Percentiles rank a stretch among this genome's conserved stretches.
These are phyloP conservation scores for Pampus argenteus DNA, from an alignment of 2,797 vertebrate genomes.

Conservation along the genomic window DNA sequence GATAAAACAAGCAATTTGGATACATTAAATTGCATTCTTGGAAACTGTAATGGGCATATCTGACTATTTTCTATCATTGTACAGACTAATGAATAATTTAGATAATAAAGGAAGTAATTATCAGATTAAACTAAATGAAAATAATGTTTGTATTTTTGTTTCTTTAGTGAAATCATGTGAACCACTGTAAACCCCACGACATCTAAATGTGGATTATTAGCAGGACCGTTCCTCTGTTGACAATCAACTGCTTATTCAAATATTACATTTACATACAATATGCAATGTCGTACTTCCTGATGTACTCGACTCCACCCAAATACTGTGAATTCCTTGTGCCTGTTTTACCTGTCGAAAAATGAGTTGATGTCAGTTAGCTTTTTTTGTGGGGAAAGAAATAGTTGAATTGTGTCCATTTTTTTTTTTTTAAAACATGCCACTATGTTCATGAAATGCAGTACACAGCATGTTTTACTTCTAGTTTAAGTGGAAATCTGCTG, in stretches of 20 bases:
- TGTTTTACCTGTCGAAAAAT: neutral
- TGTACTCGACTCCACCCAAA: no score
- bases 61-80: neutral
- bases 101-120: no score
- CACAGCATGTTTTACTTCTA: conserved; percentile 1
- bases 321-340: neutral
- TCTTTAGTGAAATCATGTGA: conserved; percentile 3
- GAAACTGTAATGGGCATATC: neutral
- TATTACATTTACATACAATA: neutral
- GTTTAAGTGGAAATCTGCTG: conserved; percentile 7
- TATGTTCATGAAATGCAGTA: neutral
- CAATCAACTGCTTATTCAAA: conserved; percentile 4
- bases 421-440: neutral
- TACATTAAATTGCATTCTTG: neutral
- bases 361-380: neutral
- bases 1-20: neutral
- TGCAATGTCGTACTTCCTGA: neutral
- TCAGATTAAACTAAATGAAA: no score
- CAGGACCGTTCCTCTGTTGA: neutral
- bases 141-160: neutral
- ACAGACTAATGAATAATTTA: no score
- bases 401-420: neutral
- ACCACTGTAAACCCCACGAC: neutral
- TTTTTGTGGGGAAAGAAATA: neutral
- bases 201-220: conserved; percentile 2